These are phyloP conservation scores for Notolepis coatsorum DNA, from an alignment of 2,797 vertebrate species.

Conservation along the genomic window DNA sequence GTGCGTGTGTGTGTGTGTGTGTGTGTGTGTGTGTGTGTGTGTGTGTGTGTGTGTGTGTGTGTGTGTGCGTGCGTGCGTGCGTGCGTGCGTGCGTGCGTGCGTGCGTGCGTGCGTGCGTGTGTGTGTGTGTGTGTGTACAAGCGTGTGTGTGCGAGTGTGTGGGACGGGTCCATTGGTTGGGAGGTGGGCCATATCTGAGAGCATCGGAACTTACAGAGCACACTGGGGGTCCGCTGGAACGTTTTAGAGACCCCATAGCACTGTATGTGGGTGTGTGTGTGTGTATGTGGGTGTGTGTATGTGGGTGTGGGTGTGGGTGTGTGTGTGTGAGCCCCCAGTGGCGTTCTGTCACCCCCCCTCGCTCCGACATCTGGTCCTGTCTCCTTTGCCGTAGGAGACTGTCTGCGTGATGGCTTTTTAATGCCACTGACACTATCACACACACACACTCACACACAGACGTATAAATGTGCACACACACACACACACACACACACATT, in stretches of 20 bases:
- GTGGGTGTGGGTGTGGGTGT: conserved; percentile 19
- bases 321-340: conserved; percentile 55
- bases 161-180: conserved; percentile 33
- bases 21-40: conserved; percentile 4
- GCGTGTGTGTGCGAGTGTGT: neutral
- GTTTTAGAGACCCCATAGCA: conserved; percentile 24
- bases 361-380: conserved; percentile 86
- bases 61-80: conserved; percentile 13
- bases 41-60: conserved; percentile 6
- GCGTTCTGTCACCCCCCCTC: conserved; percentile 70
- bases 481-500: conserved; percentile 8
- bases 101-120: conserved; percentile 1
- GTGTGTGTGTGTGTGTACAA: conserved; percentile 1
- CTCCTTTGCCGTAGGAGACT: conserved; percentile 82
- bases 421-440: conserved; percentile 67
- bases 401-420: conserved; percentile 84
- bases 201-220: conserved; percentile 26
- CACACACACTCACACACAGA: conserved; percentile 36
- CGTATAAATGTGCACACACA: conserved; percentile 18
- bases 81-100: conserved; percentile 1
- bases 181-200: conserved; percentile 42
- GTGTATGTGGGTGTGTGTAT: conserved; percentile 14
- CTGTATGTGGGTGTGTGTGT: conserved; percentile 12
- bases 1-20: too few species aligned
- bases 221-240: conserved; percentile 58